These are phyloP conservation scores for Zygogramma bicolorata DNA, from an alignment of 2,888 invertebrate genomes.

Conservation along the genomic window DNA sequence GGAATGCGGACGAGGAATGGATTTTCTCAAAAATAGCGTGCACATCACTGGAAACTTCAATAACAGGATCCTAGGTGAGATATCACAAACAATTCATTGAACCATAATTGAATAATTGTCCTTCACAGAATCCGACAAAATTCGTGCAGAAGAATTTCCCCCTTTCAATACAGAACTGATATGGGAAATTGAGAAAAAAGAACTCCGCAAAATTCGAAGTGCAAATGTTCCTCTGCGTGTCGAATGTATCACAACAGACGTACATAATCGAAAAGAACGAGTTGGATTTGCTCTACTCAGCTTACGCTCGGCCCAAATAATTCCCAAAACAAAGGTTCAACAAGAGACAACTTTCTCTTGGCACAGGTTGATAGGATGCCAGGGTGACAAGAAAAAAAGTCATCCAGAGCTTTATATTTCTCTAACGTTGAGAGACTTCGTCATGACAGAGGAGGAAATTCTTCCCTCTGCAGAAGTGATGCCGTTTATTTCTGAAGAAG, in stretches of 20 bases:
- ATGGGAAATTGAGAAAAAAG: slow-evolving; percentile 82
- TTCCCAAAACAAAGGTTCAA: slow-evolving; percentile 69
- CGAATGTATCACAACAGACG: slow-evolving; percentile 73
- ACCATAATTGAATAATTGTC: not conserved
- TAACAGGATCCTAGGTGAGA: slow-evolving; percentile 58
- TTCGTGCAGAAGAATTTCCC: slow-evolving; percentile 71
- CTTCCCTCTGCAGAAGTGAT: slow-evolving; percentile 44
- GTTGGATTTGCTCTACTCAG: slow-evolving; percentile 79
- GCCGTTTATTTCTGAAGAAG: slow-evolving; percentile 53
- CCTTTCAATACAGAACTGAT: slow-evolving; percentile 80
- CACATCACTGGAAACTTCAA: slow-evolving; percentile 62
- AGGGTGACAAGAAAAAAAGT: slow-evolving; percentile 59
- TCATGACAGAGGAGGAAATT: slow-evolving; percentile 60
- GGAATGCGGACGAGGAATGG: slow-evolving; percentile 73
- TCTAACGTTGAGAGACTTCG: slow-evolving; percentile 72
- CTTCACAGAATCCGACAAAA: slow-evolving; percentile 75
- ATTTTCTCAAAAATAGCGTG: slow-evolving; percentile 58
- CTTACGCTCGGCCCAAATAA: slow-evolving; percentile 77
- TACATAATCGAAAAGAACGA: slow-evolving; percentile 72
- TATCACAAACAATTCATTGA: not conserved
- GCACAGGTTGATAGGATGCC: slow-evolving; percentile 73
- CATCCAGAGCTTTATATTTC: slow-evolving; percentile 75
- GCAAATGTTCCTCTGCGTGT: slow-evolving; percentile 81
- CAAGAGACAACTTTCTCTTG: slow-evolving; percentile 70
- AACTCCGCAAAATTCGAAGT: slow-evolving; percentile 78